Conservation (phyloP, 2,888 invertebrate genomes). For the Rhamnusium bicolor region DNA sequence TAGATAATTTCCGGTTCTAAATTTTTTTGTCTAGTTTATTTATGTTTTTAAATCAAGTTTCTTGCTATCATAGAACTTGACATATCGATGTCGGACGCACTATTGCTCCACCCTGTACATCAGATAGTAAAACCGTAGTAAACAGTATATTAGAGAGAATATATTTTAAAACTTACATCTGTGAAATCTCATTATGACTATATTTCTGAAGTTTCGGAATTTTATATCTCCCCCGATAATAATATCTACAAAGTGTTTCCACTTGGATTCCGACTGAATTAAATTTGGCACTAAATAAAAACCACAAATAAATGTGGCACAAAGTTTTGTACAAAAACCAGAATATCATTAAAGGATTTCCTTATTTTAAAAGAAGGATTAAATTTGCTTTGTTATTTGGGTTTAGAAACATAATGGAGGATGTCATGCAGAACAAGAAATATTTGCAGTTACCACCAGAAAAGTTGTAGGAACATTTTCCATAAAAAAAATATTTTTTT, state of each 20-base stretch:
- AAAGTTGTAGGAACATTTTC: not conserved
- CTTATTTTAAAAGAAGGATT: slow-evolving; percentile 1
- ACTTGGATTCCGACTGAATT: slow-evolving; percentile 19
- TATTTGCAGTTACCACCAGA: not conserved
- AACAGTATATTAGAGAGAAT: not conserved
- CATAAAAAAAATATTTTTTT: too few relatives aligned
- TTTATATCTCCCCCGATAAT: slow-evolving; percentile 8
- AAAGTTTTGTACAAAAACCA: slow-evolving; percentile 5
- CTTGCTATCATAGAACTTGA: too few relatives aligned
- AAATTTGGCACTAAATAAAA: slow-evolving; percentile 22
- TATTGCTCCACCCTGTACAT: too few relatives aligned
- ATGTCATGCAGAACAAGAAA: not conserved
- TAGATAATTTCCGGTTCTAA: too few relatives aligned
- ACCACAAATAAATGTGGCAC: slow-evolving; percentile 7
- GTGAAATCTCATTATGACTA: not conserved
- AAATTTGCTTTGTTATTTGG: not conserved
- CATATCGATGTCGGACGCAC: too few relatives aligned
- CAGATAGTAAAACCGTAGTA: not conserved
- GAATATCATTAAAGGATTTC: slow-evolving; percentile 17
- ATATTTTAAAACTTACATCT: not conserved
- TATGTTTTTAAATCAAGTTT: too few relatives aligned
- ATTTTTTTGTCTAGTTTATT: too few relatives aligned
- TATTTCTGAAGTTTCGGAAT: slow-evolving; percentile 17
- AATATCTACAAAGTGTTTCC: slow-evolving; percentile 14
- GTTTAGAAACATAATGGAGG: not conserved